phyloP scores from a whole-genome alignment of 1,140 invertebrate genomes.

The Phymorhynchus buccinoides region DNA sequence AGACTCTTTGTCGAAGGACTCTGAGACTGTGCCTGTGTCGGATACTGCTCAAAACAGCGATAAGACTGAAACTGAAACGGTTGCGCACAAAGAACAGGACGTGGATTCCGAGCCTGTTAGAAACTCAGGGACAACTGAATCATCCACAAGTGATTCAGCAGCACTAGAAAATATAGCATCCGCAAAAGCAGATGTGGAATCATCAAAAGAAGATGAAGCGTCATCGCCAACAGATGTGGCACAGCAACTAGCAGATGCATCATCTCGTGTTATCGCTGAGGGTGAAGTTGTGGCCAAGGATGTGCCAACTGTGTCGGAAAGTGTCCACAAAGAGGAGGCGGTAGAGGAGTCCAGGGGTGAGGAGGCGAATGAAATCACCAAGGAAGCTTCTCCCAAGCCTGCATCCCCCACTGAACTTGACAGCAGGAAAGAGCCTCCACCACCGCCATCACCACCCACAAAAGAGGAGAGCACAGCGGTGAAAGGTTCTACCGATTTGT shows the following conservation, averaged over 20 bases:
- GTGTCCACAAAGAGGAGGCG: neutral
- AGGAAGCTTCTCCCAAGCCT: neutral
- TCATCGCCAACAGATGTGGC: neutral
- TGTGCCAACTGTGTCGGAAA: neutral
- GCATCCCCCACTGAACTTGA: neutral
- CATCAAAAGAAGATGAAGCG: neutral
- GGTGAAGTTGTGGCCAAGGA: neutral
- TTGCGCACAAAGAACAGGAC: neutral
- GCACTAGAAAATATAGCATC: neutral
- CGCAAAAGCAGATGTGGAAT: neutral
- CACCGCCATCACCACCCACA: neutral
- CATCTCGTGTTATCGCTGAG: neutral
- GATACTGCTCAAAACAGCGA: neutral
- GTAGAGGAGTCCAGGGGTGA: neutral
- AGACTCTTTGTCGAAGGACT: neutral
- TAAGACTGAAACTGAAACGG: neutral
- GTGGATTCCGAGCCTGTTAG: neutral
- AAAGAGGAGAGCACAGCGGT: neutral
- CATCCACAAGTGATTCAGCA: neutral
- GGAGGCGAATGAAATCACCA: neutral
- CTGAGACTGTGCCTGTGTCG: neutral
- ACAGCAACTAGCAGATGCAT: slow-evolving; percentile 1
- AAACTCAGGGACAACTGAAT: neutral
- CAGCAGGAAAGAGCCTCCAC: neutral
- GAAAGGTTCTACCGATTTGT: neutral